Base-by-base conservation (phyloP, 1,140 invertebrate species). In the Laodelphax striatellus region DNA sequence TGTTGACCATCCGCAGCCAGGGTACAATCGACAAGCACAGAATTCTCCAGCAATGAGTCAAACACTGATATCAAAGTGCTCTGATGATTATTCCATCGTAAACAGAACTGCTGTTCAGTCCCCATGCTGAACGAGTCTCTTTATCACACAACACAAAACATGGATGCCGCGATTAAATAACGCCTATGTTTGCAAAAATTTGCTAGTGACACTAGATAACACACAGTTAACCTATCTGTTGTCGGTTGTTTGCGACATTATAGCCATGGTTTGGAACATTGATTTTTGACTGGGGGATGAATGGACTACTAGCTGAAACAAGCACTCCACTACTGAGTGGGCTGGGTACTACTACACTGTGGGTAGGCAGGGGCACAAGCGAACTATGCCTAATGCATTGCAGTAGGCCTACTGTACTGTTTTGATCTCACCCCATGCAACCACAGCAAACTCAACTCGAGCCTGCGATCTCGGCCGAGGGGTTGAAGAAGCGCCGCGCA, bases 41-140 rank as follows among this genome's bases (percentile, higher is more conserved):
- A 90, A 76, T 87, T 91, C 79, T 90, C 87, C 66, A 94, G 75
- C 63, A 96, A 79, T 66, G 86, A 88, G 77, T 94, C 90, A 76
- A 96, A 94, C 67, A 93, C 90, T 67, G 90, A 88, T 68, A 94
- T 86, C 70, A 95, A 78, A 62, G 92, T 94, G 63, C 86, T 88
- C 74, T 94, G 90, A 75, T 94, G 92, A 75, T 94, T 94, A 77
- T 94, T 94, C 91, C 92, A 95, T 74, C 90, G 81, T 69, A 95
- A 78, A 79, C 91, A 94, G 76, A 93, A 94, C 78, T 94, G 90
- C 79, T 94, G 59, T 55, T 55, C 41, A 19, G 52, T 16, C 17
- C 52, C 59, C 59, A 60, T 60, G n/a, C 19, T 38, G 44, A 8
- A 34, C n/a, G 34, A 14, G 10, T 16, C 28, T 31, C 52, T 22